Evolutionary conservation across 2,888 invertebrate genomes (phyloP).

Genomic region (Oligia strigilis): DNA sequence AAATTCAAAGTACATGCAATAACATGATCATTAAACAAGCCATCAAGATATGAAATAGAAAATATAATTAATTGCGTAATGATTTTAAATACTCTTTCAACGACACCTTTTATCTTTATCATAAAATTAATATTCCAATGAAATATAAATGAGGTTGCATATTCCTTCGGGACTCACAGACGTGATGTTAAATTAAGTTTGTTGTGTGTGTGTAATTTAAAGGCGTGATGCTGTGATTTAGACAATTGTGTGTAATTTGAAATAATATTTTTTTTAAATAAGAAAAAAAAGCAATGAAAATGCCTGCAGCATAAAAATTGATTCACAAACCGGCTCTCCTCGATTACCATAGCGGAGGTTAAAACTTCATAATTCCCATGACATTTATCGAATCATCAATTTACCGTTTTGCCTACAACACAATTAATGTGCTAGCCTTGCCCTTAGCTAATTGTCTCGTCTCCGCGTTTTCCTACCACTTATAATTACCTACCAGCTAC

Average conservation of each 20-base stretch:
- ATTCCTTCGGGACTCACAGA: neutral
- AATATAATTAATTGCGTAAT: slow-evolving; percentile 43
- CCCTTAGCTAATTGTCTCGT: slow-evolving; percentile 63
- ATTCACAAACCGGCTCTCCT: slow-evolving; percentile 14
- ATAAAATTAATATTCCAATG: neutral
- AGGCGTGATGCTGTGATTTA: neutral
- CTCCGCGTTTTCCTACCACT: slow-evolving; percentile 58
- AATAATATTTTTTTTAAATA: neutral
- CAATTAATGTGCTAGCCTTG: slow-evolving; percentile 46
- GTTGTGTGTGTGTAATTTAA: neutral
- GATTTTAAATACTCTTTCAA: slow-evolving; percentile 25
- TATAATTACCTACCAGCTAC: slow-evolving; percentile 72
- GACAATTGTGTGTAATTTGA: neutral
- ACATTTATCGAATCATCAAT: slow-evolving; percentile 44
- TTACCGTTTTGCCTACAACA: slow-evolving; percentile 52
- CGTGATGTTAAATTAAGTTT: too few species aligned
- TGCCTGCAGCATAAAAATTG: slow-evolving; percentile 5
- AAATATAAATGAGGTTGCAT: neutral
- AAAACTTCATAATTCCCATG: slow-evolving; percentile 27
- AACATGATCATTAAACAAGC: slow-evolving; percentile 56
- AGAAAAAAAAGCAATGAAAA: neutral
- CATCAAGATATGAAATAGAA: slow-evolving; percentile 45
- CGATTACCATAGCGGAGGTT: slow-evolving; percentile 1
- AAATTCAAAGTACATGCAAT: slow-evolving; percentile 53
- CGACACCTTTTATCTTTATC: neutral